phyloP scores from a whole-genome alignment of 2,888 invertebrate genomes.

The Ganaspis brasiliensis region DNA sequence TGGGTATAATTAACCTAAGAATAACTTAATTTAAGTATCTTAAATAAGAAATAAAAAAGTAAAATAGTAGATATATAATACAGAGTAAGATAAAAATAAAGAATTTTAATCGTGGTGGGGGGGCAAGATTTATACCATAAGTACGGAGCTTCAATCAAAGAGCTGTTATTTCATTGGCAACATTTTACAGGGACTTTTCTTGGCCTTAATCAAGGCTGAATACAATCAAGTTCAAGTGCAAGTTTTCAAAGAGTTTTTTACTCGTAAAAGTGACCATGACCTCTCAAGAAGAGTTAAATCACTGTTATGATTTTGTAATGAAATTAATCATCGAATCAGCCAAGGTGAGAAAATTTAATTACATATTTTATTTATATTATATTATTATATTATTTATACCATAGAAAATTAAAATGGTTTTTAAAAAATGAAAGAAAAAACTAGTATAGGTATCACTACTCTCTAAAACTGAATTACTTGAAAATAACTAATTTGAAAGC shows the following conservation, averaged over 20 bases:
- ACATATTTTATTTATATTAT: not conserved
- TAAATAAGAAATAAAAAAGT: not conserved
- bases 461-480: no score
- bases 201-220: not conserved
- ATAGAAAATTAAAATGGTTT: no score
- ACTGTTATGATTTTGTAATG: conserved; percentile 71
- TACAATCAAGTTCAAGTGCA: conserved; percentile 50
- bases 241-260: not conserved
- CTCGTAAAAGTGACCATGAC: conserved; percentile 60
- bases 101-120: not conserved
- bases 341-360: conserved; percentile 65
- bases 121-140: conserved; percentile 16
- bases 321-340: conserved; percentile 72
- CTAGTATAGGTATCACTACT: no score
- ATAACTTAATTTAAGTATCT: no score
- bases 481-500: no score
- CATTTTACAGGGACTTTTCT: conserved; percentile 11
- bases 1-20: no score
- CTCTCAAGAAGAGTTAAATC: conserved; percentile 65
- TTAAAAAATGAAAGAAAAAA: no score
- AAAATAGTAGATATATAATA: not conserved
- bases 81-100: not conserved
- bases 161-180: not conserved
- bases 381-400: no score
- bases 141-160: conserved; percentile 14